These are phyloP conservation scores for Chaenogobius annularis DNA, from an alignment of 2,113 vertebrate species.

Conservation along the genomic window DNA sequence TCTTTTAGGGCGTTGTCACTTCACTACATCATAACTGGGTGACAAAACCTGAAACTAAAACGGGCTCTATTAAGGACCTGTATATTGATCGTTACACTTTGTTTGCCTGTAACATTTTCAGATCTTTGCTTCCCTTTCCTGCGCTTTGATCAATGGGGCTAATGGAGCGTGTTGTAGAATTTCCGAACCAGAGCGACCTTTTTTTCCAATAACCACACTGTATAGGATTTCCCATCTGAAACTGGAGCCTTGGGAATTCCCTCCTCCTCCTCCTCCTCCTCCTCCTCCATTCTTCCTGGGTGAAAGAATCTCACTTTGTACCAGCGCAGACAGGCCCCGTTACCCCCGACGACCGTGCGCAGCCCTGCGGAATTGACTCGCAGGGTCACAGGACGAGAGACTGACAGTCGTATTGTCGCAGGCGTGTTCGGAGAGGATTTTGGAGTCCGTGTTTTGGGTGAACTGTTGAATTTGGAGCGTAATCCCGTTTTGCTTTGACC, in stretches of 20 bases:
- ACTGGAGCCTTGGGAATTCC: conserved; percentile 64
- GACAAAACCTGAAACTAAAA: no score
- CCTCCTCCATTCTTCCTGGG: conserved; percentile 31
- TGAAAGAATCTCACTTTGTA: conserved; percentile 38
- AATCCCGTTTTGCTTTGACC: not conserved
- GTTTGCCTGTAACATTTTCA: conserved; percentile 23
- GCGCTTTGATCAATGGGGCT: not conserved
- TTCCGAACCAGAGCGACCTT: conserved; percentile 57
- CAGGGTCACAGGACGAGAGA: conserved; percentile 6
- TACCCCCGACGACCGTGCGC: conserved; percentile 53
- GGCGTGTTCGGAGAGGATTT: not conserved
- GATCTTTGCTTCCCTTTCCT: not conserved
- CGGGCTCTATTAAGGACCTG: no score
- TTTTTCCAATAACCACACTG: conserved; percentile 33
- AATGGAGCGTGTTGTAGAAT: conserved; percentile 47
- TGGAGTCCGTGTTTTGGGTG: not conserved
- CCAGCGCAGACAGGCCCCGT: conserved; percentile 39
- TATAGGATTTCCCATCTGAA: conserved; percentile 58
- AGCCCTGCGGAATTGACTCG: conserved; percentile 34
- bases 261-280: conserved; percentile 26
- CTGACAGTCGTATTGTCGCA: not conserved
- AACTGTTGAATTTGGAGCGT: conserved; percentile 12
- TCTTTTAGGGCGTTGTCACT: no score
- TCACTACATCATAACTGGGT: no score
- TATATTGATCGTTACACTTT: conserved; percentile 4